Conservation (phyloP, 2,797 vertebrate genomes). For the Lepus oiostolus region DNA sequence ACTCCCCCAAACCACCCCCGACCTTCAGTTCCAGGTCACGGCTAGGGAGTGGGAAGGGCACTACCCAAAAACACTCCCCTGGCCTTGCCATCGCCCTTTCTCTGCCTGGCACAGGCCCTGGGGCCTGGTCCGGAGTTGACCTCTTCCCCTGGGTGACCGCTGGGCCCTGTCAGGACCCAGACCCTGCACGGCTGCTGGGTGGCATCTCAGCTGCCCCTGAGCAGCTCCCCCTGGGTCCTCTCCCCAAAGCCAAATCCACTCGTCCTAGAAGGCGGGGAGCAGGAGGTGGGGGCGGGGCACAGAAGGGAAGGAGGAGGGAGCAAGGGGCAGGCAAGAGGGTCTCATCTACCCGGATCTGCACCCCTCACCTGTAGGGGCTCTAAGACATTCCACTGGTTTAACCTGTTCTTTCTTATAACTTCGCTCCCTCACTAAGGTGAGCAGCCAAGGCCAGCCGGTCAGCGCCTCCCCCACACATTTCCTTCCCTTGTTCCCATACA, state of each 20-base stretch:
- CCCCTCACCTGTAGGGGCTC: background rate
- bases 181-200: background rate
- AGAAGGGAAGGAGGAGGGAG: no score
- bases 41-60: accelerated
- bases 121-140: background rate
- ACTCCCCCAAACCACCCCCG: accelerated
- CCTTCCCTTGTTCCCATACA: background rate
- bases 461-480: accelerated
- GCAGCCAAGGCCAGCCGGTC: background rate
- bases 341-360: background rate
- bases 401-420: background rate
- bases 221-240: background rate
- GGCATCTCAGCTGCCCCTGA: background rate
- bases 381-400: background rate
- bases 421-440: background rate
- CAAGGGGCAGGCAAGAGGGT: background rate
- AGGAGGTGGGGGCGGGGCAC: no score
- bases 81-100: accelerated
- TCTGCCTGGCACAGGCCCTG: background rate
- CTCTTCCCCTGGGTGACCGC: background rate
- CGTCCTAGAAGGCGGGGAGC: no score
- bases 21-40: accelerated
- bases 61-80: accelerated
- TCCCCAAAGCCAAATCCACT: background rate
- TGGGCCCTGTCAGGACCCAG: background rate